phyloP scores from a whole-genome alignment of 2,113 vertebrate species.

The Toxostoma redivivum region DNA sequence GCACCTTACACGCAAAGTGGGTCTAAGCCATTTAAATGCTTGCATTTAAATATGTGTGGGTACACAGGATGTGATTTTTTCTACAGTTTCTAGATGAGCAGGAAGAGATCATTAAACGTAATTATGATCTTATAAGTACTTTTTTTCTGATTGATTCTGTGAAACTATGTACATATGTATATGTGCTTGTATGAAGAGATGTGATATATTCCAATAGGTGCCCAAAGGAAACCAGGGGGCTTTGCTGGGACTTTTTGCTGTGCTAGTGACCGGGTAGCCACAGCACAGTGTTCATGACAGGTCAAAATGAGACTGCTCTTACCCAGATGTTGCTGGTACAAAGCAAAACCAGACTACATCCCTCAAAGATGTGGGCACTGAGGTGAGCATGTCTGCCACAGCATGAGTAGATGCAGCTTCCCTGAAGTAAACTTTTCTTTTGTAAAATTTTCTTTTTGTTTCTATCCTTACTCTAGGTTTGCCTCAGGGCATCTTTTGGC shows the following conservation, averaged over 20 bases:
- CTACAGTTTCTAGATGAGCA: background rate
- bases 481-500: background rate
- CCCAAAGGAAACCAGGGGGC: background rate
- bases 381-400: background rate
- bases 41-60: background rate
- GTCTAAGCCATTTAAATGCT: background rate
- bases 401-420: background rate
- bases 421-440: background rate
- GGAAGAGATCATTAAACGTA: background rate
- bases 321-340: slow-evolving; percentile 13
- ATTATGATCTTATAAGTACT: background rate
- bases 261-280: background rate
- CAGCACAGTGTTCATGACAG: background rate
- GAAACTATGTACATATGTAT: background rate
- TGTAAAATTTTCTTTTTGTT: background rate
- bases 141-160: background rate
- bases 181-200: background rate
- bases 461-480: background rate
- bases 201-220: rapidly evolving
- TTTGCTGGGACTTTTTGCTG: background rate
- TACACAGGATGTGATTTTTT: background rate
- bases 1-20: background rate
- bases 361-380: background rate
- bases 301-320: slow-evolving; percentile 45
- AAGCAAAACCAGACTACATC: background rate